Evolutionary conservation across 2,888 invertebrate species (phyloP).

Genomic region (Phasia obesa): DNA sequence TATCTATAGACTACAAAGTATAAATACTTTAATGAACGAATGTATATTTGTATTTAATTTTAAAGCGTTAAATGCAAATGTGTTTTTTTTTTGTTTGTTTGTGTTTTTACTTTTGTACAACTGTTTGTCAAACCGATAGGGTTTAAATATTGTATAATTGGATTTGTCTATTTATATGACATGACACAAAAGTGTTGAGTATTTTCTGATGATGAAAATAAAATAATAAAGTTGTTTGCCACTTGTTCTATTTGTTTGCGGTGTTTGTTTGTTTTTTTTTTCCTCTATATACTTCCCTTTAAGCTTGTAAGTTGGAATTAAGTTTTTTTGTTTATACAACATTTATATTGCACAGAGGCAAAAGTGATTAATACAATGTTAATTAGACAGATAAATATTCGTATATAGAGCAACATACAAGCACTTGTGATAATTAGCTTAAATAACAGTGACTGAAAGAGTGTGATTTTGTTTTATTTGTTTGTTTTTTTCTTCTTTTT

Average conservation of each 20-base stretch:
- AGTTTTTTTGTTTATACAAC: neutral
- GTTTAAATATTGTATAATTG: slow-evolving; percentile 66
- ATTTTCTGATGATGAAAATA: slow-evolving; percentile 30
- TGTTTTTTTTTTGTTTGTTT: neutral
- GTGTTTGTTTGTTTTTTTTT: too few species aligned
- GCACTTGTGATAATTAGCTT: slow-evolving; percentile 34
- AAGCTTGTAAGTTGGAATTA: neutral
- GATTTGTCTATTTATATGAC: slow-evolving; percentile 65
- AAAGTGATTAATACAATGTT: slow-evolving; percentile 49
- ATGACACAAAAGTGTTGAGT: slow-evolving; percentile 57
- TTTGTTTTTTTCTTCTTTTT: too few species aligned
- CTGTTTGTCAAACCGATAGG: slow-evolving; percentile 41
- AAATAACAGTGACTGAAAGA: slow-evolving; percentile 34
- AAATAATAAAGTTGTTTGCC: slow-evolving; percentile 3
- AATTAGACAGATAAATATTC: slow-evolving; percentile 42
- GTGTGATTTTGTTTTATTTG: neutral
- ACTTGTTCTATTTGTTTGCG: neutral
- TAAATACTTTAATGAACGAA: too few species aligned
- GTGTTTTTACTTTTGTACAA: neutral
- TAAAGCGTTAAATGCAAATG: too few species aligned
- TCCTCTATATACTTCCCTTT: neutral
- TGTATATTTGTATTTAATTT: too few species aligned
- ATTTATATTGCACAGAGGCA: neutral
- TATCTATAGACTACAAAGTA: neutral
- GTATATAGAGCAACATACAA: slow-evolving; percentile 4